These are phyloP conservation scores for Coelogynopora nodosa DNA, from an alignment of 2,888 invertebrate genomes.

Conservation along the genomic window DNA sequence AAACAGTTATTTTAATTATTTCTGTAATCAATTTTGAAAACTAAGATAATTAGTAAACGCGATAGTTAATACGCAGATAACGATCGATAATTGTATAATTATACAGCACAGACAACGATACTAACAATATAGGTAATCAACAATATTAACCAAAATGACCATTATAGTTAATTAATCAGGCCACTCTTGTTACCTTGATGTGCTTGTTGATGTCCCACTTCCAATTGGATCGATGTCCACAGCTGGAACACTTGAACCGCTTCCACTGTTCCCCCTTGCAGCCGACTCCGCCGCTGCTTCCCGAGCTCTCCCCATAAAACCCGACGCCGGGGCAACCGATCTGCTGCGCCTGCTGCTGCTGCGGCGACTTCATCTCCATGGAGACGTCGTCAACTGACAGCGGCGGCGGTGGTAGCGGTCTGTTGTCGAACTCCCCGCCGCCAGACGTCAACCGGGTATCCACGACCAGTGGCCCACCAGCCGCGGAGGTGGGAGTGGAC, in stretches of 20 bases:
- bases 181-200: constrained; percentile 68
- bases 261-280: constrained; percentile 39
- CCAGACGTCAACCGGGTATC: not conserved
- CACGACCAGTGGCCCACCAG: not conserved
- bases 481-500: not conserved
- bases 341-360: too few species aligned
- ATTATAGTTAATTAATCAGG: not conserved
- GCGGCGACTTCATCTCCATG: not conserved
- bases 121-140: not conserved
- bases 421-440: too few species aligned
- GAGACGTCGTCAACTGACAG: not conserved
- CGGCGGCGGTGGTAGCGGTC: not conserved
- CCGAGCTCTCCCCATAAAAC: not conserved
- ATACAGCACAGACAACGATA: too few species aligned
- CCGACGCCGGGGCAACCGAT: not conserved
- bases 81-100: too few species aligned
- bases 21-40: too few species aligned
- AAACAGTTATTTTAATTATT: too few species aligned
- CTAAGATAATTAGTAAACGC: too few species aligned
- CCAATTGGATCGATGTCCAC: constrained; percentile 91
- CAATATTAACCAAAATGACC: not conserved
- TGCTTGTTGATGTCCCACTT: constrained; percentile 96
- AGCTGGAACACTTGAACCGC: constrained; percentile 88
- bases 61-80: too few species aligned
- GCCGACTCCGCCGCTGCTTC: not conserved